Evolutionary conservation across 2,888 invertebrate species (phyloP).

Genomic region (Lasioglossum figueresi): DNA sequence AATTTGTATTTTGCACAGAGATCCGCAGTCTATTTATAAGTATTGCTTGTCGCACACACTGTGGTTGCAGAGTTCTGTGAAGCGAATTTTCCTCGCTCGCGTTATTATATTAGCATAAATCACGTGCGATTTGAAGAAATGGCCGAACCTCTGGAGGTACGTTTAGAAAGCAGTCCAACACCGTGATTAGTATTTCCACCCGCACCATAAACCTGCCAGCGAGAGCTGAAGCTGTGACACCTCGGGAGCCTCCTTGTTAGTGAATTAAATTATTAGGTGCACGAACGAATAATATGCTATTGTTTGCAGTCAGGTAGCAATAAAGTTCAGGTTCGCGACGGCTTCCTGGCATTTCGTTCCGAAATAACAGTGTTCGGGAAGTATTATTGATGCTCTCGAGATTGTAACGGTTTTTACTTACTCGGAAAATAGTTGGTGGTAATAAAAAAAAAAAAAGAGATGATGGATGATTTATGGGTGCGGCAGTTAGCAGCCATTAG

Average conservation of each 20-base stretch:
- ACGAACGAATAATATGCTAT: neutral
- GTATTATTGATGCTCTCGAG: neutral
- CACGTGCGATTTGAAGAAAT: neutral
- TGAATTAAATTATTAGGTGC: neutral
- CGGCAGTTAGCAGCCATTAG: neutral
- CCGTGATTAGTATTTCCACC: neutral
- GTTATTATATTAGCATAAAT: neutral
- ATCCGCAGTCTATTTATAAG: too few species aligned
- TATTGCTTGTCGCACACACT: neutral
- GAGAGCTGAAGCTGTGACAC: neutral
- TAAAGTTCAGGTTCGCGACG: neutral
- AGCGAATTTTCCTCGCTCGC: neutral
- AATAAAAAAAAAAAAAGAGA: neutral
- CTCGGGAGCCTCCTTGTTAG: neutral
- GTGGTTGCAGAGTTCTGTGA: accelerated
- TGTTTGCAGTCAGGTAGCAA: neutral
- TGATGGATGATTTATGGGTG: neutral
- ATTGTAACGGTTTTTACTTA: neutral
- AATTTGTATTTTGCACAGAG: too few species aligned
- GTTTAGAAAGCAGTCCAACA: neutral
- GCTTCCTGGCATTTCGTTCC: neutral
- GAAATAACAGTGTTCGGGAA: constrained; percentile 8
- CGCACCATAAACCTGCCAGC: neutral
- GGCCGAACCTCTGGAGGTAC: neutral
- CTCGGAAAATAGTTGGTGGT: neutral